Evolutionary conservation across 2,888 invertebrate genomes (phyloP).

Genomic region (Pantelozetes paolii): DNA sequence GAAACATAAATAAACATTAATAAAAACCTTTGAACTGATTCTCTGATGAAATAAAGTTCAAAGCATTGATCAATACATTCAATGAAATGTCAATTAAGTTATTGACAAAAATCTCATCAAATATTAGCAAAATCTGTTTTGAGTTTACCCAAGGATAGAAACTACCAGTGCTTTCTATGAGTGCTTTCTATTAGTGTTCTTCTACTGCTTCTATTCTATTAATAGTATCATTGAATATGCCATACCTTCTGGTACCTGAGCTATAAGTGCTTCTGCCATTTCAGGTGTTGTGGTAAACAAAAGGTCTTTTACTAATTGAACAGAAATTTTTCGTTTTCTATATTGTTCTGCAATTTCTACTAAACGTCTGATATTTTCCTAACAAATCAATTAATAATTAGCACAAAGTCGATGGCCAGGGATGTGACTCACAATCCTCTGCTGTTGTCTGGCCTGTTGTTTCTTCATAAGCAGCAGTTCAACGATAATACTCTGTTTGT

Average conservation of each 20-base stretch:
- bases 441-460: slow-evolving; percentile 54
- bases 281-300: slow-evolving; percentile 49
- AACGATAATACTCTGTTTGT: slow-evolving; percentile 55
- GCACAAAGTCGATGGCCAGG: background rate
- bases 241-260: slow-evolving; percentile 47
- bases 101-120: no score
- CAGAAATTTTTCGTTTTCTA: slow-evolving; percentile 51
- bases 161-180: no score
- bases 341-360: slow-evolving; percentile 52
- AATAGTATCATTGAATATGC: no score
- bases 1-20: no score
- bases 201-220: no score
- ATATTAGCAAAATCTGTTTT: no score
- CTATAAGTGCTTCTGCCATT: slow-evolving; percentile 46
- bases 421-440: slow-evolving; percentile 52
- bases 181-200: no score
- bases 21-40: no score
- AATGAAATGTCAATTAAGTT: no score
- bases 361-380: slow-evolving; percentile 52
- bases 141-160: no score
- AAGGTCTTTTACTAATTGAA: slow-evolving; percentile 51
- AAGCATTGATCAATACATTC: no score
- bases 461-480: slow-evolving; percentile 55
- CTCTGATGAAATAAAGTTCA: no score
- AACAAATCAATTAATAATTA: slow-evolving; percentile 18